phyloP scores from a whole-genome alignment of 1,140 invertebrate genomes.

The Heliconius congener region DNA sequence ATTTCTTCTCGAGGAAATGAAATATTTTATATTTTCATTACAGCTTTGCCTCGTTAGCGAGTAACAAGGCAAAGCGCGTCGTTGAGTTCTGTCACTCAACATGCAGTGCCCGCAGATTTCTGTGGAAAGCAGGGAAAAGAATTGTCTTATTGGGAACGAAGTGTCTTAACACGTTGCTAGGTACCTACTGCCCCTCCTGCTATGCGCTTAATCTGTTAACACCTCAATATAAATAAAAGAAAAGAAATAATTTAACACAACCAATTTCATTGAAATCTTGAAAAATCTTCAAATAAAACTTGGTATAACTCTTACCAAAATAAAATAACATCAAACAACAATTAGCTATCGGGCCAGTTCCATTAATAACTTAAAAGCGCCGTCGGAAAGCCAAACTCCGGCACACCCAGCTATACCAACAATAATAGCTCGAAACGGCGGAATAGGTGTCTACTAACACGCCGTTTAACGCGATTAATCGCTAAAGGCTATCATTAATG shows the following conservation, averaged over 20 bases:
- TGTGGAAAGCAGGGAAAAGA: no score
- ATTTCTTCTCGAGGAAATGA: no score
- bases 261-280: background rate
- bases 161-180: no score
- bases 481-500: conserved; percentile 12
- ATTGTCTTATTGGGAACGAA: no score
- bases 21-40: no score
- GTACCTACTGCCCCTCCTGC: no score
- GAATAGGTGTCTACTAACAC: conserved; percentile 13
- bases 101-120: no score
- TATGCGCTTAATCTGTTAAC: background rate
- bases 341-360: conserved; percentile 1
- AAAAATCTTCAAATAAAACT: background rate
- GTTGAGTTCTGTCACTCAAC: no score
- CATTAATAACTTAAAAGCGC: conserved; percentile 8
- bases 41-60: no score
- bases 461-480: conserved; percentile 6
- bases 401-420: conserved; percentile 2
- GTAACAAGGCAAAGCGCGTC: background rate
- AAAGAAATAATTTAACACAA: background rate
- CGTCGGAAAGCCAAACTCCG: background rate
- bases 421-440: conserved; percentile 1
- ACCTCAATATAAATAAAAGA: background rate
- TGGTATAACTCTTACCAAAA: background rate
- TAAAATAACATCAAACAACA: conserved; percentile 8